phyloP scores from a whole-genome alignment of 2,888 invertebrate species.

The Eilema sororculum region DNA sequence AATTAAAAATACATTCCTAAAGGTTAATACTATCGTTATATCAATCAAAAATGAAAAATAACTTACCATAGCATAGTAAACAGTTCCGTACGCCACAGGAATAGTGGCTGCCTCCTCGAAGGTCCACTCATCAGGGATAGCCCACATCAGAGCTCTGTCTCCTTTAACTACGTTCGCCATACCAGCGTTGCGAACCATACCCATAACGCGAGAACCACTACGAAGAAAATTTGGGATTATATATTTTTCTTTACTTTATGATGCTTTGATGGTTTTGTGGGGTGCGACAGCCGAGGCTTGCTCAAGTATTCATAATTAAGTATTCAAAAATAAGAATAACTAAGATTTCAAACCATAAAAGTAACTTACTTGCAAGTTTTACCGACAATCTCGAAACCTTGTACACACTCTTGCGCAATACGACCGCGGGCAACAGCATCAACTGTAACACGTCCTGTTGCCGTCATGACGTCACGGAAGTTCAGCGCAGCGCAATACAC shows the following conservation, averaged over 20 bases:
- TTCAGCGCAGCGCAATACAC: slow-evolving; percentile 94
- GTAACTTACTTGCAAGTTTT: slow-evolving; percentile 76
- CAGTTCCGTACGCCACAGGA: slow-evolving; percentile 92
- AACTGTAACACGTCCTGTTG: slow-evolving; percentile 94
- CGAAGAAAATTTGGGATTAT: slow-evolving; percentile 28
- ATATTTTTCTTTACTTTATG: not conserved
- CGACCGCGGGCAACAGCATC: slow-evolving; percentile 92
- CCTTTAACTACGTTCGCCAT: slow-evolving; percentile 88
- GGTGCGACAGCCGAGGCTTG: no score
- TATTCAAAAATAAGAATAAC: no score
- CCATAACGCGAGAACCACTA: slow-evolving; percentile 89
- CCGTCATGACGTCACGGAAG: slow-evolving; percentile 98
- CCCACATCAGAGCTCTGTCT: slow-evolving; percentile 88
- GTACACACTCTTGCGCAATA: slow-evolving; percentile 88
- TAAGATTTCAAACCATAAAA: not conserved
- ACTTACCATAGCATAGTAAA: slow-evolving; percentile 85
- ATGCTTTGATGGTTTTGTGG: no score
- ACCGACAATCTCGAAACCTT: slow-evolving; percentile 91
- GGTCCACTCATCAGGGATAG: slow-evolving; percentile 90
- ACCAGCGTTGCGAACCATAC: slow-evolving; percentile 87
- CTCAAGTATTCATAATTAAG: no score
- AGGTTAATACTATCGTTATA: no score
- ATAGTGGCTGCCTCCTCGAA: slow-evolving; percentile 92
- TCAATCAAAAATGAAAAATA: not conserved
- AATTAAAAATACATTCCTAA: not conserved